phyloP scores from a whole-genome alignment of 2,797 vertebrate genomes.

The Smutsia temminckii region DNA sequence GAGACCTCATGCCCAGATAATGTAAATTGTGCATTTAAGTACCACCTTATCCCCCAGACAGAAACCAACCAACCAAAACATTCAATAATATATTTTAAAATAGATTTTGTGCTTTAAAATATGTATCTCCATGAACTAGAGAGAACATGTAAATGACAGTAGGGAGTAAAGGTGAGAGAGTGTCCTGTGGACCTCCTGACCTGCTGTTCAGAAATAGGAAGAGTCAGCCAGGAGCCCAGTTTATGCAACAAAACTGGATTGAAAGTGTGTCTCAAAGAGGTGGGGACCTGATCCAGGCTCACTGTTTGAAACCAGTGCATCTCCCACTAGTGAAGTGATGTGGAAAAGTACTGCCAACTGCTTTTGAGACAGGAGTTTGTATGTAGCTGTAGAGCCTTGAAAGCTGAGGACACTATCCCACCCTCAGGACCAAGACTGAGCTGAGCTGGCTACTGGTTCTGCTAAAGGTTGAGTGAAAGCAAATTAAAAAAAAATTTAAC shows the following conservation, averaged over 20 bases:
- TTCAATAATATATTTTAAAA: background rate
- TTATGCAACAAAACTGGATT: background rate
- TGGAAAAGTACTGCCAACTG: background rate
- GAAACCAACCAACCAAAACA: background rate
- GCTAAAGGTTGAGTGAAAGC: background rate
- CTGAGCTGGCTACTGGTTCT: background rate
- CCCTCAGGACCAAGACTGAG: background rate
- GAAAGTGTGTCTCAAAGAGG: background rate
- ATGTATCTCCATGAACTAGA: background rate
- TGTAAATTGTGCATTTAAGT: background rate
- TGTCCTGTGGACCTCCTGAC: background rate
- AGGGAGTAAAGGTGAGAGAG: background rate
- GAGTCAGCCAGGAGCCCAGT: background rate
- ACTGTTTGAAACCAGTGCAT: background rate
- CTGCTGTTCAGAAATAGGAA: background rate
- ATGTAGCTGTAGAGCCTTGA: background rate
- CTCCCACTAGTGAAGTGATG: background rate
- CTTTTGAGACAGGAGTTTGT: background rate
- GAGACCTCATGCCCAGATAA: background rate
- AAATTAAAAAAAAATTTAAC: background rate
- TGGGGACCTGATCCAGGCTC: background rate
- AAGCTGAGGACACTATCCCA: background rate
- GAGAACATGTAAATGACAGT: conserved; percentile 4
- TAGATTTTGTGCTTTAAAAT: background rate
- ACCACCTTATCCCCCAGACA: background rate